Evolutionary conservation across 2,113 vertebrate genomes (phyloP).

Genomic region (Bothrops jararaca): DNA sequence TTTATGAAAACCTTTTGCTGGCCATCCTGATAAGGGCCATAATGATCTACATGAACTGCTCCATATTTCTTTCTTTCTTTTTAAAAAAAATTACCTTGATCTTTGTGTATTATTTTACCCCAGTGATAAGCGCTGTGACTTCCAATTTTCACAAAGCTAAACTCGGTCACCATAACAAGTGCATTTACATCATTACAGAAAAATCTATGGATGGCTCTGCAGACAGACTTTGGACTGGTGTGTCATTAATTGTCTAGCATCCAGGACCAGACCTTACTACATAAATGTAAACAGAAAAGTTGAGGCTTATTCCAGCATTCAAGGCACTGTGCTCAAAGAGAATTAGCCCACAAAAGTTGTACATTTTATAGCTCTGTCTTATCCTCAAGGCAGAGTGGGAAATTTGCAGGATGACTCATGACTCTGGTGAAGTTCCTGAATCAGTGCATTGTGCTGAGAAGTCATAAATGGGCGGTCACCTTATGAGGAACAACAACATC

Average conservation of each 20-base stretch:
- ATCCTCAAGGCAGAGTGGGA: constrained; percentile 26
- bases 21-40: neutral
- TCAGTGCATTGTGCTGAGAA: constrained; percentile 62
- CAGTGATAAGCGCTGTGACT: neutral
- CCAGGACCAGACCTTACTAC: neutral
- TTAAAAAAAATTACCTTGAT: neutral
- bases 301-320: neutral
- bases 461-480: constrained; percentile 13
- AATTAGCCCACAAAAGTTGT: constrained; percentile 31
- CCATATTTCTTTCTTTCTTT: neutral
- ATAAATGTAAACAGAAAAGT: neutral
- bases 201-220: neutral
- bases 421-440: constrained; percentile 45
- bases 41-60: neutral
- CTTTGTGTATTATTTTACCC: neutral
- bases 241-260: neutral
- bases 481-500: neutral
- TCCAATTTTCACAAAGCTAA: neutral
- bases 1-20: neutral
- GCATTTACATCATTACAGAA: neutral
- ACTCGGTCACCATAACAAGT: neutral
- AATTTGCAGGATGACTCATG: constrained; percentile 59
- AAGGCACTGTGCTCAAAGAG: constrained; percentile 9
- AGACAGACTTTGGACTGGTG: neutral
- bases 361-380: constrained; percentile 42